Evolutionary conservation across 2,797 vertebrate genomes (phyloP).

Genomic region (Rhinichthys osculus): DNA sequence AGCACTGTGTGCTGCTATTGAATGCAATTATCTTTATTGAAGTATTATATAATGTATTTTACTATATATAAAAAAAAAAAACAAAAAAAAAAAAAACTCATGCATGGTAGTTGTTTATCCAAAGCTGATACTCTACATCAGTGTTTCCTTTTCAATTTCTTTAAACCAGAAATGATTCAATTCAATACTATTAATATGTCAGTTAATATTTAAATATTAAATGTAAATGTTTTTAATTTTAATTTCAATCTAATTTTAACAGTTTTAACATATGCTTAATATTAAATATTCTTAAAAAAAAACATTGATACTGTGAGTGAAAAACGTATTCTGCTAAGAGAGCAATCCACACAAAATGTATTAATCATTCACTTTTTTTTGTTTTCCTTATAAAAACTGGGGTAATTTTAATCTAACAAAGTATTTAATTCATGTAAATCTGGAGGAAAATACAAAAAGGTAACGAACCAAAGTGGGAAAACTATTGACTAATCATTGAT

Average conservation of each 20-base stretch:
- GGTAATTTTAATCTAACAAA: not conserved
- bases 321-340: not conserved
- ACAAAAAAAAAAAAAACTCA: not conserved
- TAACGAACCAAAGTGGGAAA: not conserved
- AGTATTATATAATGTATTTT: not conserved
- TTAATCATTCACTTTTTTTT: not conserved
- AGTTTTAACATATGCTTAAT: no score
- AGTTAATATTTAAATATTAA: not conserved
- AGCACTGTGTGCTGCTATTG: not conserved
- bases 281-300: no score
- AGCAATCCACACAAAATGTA: not conserved
- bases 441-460: not conserved
- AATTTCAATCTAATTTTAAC: not conserved
- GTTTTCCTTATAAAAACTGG: not conserved
- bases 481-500: no score
- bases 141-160: no score
- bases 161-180: not conserved
- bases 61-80: not conserved
- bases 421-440: not conserved
- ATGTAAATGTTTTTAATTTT: not conserved
- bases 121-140: not conserved
- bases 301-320: not conserved
- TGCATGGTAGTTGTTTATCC: not conserved
- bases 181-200: not conserved
- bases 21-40: slow-evolving; percentile 1